Base-by-base conservation (phyloP, 35 echinoderm and acorn worm species). In the Diadema setosum region DNA sequence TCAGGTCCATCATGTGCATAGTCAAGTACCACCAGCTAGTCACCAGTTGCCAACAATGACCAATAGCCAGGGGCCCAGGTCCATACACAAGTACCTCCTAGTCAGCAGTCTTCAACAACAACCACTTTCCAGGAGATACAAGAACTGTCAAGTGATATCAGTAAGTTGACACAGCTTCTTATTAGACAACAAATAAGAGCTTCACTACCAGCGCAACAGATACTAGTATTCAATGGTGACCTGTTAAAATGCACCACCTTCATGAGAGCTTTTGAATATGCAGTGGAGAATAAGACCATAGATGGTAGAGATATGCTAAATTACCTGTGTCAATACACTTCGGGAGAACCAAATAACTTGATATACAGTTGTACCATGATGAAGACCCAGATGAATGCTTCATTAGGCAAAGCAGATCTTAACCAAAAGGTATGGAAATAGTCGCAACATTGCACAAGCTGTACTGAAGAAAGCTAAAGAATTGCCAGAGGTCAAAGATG, bases 121-220 rank as follows among this genome's bases (percentile, higher is more conserved):
- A 70, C 16, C 64, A 70, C 16, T 21, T 17, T 21, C 64, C 17
- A 70, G 30, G 30, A 70, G 30, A 31, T 21, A 70, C 74, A 80
- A 80, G 74, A 14, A 39, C 15, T 37, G 11, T 29, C 74, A 32
- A 80, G 74, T 80, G 74, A 80, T 37, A 8, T 80, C 34, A 80
- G 74, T 37, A 14, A 80, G 37, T 80, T 33, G 74, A 80, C 74
- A 33, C 74, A 80, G 34, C 34, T 80, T 33, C 34, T 80, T 33
- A 80, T 80, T 33, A 80, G 37, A 80, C 74, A 80, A 80, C 74
- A 80, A 39, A 39, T 80, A 8, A 80, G 74, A 39, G 74, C 74
- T 33, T 80, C 74, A 80, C 34, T 80, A 80, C 74, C 74, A 80
- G 74, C 74, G 24, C 74, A 80, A 80, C 74, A 80, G 34, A 80